These are phyloP conservation scores for Toxotes jaculatrix DNA, from an alignment of 2,113 vertebrate species.

Conservation along the genomic window DNA sequence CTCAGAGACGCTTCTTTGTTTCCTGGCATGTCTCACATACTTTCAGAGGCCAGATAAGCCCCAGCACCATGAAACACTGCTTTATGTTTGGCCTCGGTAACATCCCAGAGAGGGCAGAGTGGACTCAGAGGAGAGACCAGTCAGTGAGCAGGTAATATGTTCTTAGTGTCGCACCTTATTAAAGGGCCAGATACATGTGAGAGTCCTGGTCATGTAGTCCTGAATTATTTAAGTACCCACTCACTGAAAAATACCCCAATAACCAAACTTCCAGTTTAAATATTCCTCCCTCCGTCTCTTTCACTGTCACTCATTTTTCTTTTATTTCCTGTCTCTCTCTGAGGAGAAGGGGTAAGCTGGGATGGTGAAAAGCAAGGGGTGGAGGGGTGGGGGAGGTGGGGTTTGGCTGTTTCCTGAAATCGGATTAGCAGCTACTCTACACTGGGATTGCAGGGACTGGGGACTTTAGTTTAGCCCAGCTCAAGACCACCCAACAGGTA, in stretches of 20 bases:
- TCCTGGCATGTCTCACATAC: slow-evolving; percentile 95
- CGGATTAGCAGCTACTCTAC: slow-evolving; percentile 88
- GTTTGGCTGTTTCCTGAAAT: slow-evolving; percentile 87
- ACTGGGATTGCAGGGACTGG: slow-evolving; percentile 83
- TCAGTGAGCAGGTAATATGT: slow-evolving; percentile 87
- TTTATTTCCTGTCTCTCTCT: slow-evolving; percentile 46
- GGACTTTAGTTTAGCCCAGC: slow-evolving; percentile 82
- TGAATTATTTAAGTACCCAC: slow-evolving; percentile 82
- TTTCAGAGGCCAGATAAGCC: slow-evolving; percentile 94
- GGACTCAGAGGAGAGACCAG: slow-evolving; percentile 83
- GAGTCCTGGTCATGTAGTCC: slow-evolving; percentile 84
- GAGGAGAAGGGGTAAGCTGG: slow-evolving; percentile 79
- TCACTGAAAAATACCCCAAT: slow-evolving; percentile 84
- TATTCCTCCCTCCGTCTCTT: slow-evolving; percentile 46
- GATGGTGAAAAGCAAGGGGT: slow-evolving; percentile 57
- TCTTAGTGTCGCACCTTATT: slow-evolving; percentile 83
- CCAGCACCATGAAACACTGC: slow-evolving; percentile 89
- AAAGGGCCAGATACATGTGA: slow-evolving; percentile 85
- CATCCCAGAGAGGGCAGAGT: slow-evolving; percentile 85
- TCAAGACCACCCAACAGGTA: slow-evolving; percentile 89
- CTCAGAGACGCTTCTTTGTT: slow-evolving; percentile 94
- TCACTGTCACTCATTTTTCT: slow-evolving; percentile 50
- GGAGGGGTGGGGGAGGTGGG: slow-evolving; percentile 68
- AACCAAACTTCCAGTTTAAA: slow-evolving; percentile 26
- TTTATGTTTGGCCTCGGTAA: slow-evolving; percentile 89